Conservation (phyloP, 2,888 invertebrate species). For the Thysanoteuthis rhombus region DNA sequence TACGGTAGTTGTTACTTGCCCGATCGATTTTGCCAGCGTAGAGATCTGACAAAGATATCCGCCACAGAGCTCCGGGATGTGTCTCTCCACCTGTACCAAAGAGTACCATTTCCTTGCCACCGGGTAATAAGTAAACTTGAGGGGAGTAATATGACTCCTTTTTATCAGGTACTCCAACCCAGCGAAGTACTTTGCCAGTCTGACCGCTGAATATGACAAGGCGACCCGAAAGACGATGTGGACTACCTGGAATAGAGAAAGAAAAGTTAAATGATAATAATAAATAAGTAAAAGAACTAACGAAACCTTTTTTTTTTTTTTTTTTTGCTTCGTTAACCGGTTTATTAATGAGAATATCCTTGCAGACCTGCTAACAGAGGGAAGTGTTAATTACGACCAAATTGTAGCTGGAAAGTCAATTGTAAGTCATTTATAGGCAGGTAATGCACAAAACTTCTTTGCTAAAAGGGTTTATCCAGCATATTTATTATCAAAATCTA, state of each 20-base stretch:
- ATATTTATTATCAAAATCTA: no score
- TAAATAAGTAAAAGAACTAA: no score
- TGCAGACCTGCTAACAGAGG: no score
- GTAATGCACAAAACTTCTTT: no score
- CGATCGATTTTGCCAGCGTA: constrained; percentile 64
- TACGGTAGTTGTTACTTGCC: constrained; percentile 46
- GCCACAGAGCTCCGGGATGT: constrained; percentile 78
- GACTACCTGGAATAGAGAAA: constrained; percentile 60
- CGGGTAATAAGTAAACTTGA: constrained; percentile 69
- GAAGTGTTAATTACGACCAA: no score
- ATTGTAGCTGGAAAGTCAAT: no score
- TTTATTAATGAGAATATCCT: no score
- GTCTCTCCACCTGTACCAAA: constrained; percentile 81
- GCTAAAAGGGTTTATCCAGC: no score
- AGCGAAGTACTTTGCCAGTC: constrained; percentile 75
- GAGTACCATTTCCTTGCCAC: constrained; percentile 73
- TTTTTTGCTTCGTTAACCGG: no score
- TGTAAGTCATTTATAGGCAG: no score
- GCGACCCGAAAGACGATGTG: constrained; percentile 72
- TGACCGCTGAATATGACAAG: constrained; percentile 79
- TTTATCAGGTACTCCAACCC: constrained; percentile 73
- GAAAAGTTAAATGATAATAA: background rate
- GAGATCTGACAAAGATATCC: constrained; percentile 72
- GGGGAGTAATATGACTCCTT: constrained; percentile 80
- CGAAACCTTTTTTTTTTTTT: no score